Evolutionary conservation across 2,888 invertebrate genomes (phyloP).

Genomic region (Neocrepidodera transversa): DNA sequence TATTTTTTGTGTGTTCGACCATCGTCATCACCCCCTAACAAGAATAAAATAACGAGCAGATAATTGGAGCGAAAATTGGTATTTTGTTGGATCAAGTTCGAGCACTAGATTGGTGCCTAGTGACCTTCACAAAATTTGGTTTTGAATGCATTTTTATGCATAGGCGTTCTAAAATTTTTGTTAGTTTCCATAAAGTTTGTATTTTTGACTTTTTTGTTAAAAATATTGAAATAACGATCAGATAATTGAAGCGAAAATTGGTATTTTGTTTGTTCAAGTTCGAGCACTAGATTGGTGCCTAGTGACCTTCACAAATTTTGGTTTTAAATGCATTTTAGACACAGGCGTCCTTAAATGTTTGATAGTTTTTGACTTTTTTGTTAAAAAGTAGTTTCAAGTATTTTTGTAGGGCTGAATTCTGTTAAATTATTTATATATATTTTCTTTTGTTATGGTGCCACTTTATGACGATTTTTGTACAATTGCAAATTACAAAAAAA

Average conservation of each 20-base stretch:
- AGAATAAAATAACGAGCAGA: slow-evolving; percentile 52
- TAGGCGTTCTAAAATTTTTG: neutral
- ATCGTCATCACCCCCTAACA: slow-evolving; percentile 44
- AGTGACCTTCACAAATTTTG: slow-evolving; percentile 31
- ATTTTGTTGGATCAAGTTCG: slow-evolving; percentile 33
- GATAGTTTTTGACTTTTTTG: no score
- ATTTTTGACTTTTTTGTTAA: slow-evolving; percentile 37
- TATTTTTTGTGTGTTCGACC: neutral
- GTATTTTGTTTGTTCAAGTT: slow-evolving; percentile 36
- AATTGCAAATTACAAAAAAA: no score
- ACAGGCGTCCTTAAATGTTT: neutral
- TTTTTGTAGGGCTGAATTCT: no score
- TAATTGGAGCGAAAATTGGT: slow-evolving; percentile 51
- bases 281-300: slow-evolving; percentile 6
- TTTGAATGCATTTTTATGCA: slow-evolving; percentile 27
- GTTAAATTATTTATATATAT: no score
- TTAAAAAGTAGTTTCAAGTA: no score
- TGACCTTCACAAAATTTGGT: slow-evolving; percentile 33
- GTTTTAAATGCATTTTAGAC: slow-evolving; percentile 29
- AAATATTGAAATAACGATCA: slow-evolving; percentile 51
- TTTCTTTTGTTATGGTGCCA: no score
- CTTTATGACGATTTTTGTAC: no score
- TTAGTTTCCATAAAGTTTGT: no score
- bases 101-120: slow-evolving; percentile 5
- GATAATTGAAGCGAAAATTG: slow-evolving; percentile 52